Percentiles rank a stretch among this genome's conserved stretches.
Evolutionary conservation across 2,888 invertebrate species (phyloP).

Genomic region (Masnerella sp.): DNA sequence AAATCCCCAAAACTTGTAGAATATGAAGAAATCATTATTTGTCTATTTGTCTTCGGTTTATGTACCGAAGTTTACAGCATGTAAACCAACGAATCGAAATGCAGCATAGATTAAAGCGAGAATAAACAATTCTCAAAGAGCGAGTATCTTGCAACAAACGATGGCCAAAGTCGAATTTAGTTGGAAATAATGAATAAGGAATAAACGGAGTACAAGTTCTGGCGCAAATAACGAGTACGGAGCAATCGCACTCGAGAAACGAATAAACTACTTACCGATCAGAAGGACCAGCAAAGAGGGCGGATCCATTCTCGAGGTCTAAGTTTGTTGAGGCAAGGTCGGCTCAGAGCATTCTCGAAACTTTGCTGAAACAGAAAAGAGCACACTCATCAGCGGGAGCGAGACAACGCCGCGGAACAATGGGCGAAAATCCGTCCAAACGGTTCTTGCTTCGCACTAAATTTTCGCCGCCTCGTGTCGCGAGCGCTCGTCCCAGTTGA

Average conservation of each 20-base stretch:
- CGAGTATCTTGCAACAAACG: no score
- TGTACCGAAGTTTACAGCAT: no score
- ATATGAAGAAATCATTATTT: no score
- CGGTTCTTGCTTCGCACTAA: conserved; percentile 40
- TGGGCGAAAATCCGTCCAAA: conserved; percentile 43
- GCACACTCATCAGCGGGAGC: conserved; percentile 37
- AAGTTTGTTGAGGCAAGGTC: conserved; percentile 65
- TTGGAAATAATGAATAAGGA: not conserved
- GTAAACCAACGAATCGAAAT: no score
- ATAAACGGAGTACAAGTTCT: no score
- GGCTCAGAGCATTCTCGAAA: conserved; percentile 74
- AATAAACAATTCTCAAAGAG: no score
- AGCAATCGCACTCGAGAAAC: conserved; percentile 13
- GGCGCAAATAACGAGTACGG: not conserved
- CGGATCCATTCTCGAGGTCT: conserved; percentile 73
- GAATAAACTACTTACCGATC: conserved; percentile 69
- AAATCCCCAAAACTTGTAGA: no score
- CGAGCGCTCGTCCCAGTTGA: conserved; percentile 32
- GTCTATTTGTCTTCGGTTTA: no score
- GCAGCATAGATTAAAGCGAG: no score
- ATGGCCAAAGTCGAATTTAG: not conserved
- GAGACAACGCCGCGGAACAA: conserved; percentile 36
- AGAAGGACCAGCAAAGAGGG: conserved; percentile 72
- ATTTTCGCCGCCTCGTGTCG: conserved; percentile 37
- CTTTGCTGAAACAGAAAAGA: conserved; percentile 67